A percentile compares a stretch with the other conserved stretches of the same genome.
Evolutionary conservation across 1,140 invertebrate genomes (phyloP).

Genomic region (Linepithema humile): DNA sequence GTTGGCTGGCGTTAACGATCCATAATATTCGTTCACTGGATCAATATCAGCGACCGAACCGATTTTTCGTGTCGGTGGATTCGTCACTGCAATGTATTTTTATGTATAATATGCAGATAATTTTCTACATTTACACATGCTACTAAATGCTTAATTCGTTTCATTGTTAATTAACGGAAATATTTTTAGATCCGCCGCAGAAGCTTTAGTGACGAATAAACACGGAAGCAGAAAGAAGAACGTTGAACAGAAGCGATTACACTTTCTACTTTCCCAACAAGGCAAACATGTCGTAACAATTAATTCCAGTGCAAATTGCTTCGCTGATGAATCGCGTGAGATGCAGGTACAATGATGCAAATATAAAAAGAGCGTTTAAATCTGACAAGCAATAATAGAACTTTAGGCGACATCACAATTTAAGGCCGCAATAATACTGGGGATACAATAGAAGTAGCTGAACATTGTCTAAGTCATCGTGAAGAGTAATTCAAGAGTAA

Average conservation of each 20-base stretch:
- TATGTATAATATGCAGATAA: background rate
- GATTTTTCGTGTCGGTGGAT: constrained; percentile 89
- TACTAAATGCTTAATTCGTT: background rate
- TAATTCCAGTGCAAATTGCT: constrained; percentile 33
- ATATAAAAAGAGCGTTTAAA: background rate
- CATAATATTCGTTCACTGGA: constrained; percentile 96
- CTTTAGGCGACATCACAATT: background rate
- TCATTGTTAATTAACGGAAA: constrained; percentile 3
- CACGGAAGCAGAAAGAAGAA: constrained; percentile 4
- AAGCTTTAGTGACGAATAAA: constrained; percentile 18
- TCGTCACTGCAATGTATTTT: constrained; percentile 83
- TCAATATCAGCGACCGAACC: constrained; percentile 98
- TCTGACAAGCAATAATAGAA: background rate
- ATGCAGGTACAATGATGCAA: background rate
- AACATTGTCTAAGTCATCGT: constrained; percentile 32
- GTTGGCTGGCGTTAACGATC: constrained; percentile 88
- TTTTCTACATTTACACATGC: background rate
- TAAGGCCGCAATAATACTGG: constrained; percentile 20
- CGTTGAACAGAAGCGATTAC: constrained; percentile 21
- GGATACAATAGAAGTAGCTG: constrained; percentile 43
- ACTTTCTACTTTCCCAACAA: constrained; percentile 42
- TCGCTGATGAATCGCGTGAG: constrained; percentile 28
- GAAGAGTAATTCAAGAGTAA: constrained; percentile 57
- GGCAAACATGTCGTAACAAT: constrained; percentile 32
- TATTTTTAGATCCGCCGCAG: background rate